Evolutionary conservation across 2,888 invertebrate genomes (phyloP), one percentile per base, ranked within the genome.

Genomic region (Leptinotarsa haldemani): DNA sequence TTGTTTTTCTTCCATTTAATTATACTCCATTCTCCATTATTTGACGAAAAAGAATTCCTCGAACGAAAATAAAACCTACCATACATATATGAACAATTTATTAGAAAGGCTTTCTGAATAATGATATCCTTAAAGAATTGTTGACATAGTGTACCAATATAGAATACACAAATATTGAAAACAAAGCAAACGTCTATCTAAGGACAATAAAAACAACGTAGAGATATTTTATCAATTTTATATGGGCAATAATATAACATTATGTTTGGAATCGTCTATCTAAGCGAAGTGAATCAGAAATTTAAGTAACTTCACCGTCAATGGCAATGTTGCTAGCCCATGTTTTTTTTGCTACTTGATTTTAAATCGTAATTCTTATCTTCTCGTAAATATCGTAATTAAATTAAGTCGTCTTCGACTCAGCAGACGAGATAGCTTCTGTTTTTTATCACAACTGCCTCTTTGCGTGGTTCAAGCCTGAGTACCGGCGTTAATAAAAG

Each of bases 101-200:
- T 69, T 56, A 22, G 66, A 66, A 73, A 73, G 70, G 73, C 73
- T 73, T 58, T 73, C 64, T 70, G 73, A 73, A 70, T 73, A 73
- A 73, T 73, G 70, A 70, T 70, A 66, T 70, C 70, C 70, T 69
- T 46, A n/a, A 70, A 66, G 73, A 53, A 70, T 73, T 73, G 73
- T 73, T 70, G 73, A 73, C 73, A 73, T 73, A 70, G 48, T 56
- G 66, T 73, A 22, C 15, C 56, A 56, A 56, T 56, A 56, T 4
- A 56, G 25, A 20, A 73, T 66, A 69, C 50, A 46, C 73, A 73
- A 70, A 73, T 73, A 73, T 73, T 73, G 73, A 73, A 73, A 70
- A 73, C 63, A 65, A 66, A 66, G 70, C 52, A 73, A 70, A 73
- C 66, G 65, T 66, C 65, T 40, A 46, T 40, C 16, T 30, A n/a